phyloP scores from a whole-genome alignment of 2,113 vertebrate genomes.

The Lethenteron camtschaticum region DNA sequence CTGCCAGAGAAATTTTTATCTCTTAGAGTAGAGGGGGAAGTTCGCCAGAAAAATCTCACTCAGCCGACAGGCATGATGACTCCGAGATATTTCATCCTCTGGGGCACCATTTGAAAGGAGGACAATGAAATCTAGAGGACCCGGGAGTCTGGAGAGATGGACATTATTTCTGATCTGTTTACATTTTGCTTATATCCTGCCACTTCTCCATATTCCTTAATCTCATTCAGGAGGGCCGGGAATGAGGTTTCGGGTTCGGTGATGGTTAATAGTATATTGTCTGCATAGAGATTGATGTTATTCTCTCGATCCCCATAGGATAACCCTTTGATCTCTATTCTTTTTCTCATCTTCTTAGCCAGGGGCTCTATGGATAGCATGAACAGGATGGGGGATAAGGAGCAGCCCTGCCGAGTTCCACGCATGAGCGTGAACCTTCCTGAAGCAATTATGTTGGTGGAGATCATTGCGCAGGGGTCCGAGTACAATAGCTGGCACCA shows the following conservation, averaged over 20 bases:
- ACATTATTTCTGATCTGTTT: constrained; percentile 3
- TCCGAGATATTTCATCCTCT: too few relatives aligned
- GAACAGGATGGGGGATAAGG: not conserved
- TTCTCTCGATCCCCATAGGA: not conserved
- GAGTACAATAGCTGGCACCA: not conserved
- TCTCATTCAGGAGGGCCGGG: not conserved
- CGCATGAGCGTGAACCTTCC: not conserved
- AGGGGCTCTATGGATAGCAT: not conserved
- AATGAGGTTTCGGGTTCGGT: not conserved
- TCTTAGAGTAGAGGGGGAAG: too few relatives aligned
- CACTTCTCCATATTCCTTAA: not conserved
- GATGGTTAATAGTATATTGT: not conserved
- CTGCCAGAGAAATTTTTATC: too few relatives aligned
- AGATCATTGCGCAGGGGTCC: not conserved
- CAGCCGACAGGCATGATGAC: too few relatives aligned
- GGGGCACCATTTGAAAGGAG: too few relatives aligned
- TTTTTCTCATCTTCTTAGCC: not conserved
- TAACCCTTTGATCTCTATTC: not conserved
- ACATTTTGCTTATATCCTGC: not conserved
- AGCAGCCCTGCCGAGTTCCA: not conserved
- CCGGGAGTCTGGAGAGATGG: not conserved
- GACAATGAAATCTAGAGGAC: too few relatives aligned
- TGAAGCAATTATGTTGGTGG: not conserved
- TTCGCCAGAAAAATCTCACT: too few relatives aligned
- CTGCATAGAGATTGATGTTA: constrained; percentile 2